phyloP scores from a whole-genome alignment of 2,888 invertebrate species.

The Zhuqinia jingwanae region DNA sequence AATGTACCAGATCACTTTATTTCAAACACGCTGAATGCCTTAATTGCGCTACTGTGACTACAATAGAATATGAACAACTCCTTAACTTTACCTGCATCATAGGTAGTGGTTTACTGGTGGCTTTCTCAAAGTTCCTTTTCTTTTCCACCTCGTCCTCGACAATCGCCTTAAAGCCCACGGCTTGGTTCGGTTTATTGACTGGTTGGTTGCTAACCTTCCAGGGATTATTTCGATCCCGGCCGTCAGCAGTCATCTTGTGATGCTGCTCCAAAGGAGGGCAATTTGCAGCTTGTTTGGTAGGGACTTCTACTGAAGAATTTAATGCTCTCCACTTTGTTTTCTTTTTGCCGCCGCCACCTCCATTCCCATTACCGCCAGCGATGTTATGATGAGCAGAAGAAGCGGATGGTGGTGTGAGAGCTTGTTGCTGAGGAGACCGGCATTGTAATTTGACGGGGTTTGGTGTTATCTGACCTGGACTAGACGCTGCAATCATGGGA shows the following conservation, averaged over 20 bases:
- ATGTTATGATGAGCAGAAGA: too few relatives aligned
- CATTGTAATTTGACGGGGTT: neutral
- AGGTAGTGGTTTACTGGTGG: constrained; percentile 87
- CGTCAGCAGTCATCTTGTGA: constrained; percentile 51
- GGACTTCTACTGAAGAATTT: constrained; percentile 24
- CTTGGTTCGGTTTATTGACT: constrained; percentile 14
- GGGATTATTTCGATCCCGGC: constrained; percentile 73
- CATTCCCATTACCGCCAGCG: too few relatives aligned
- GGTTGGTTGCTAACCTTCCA: constrained; percentile 70
- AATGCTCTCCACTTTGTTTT: constrained; percentile 77
- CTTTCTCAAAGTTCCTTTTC: constrained; percentile 87
- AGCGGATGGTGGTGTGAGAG: constrained; percentile 18
- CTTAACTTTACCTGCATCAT: constrained; percentile 91
- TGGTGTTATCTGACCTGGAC: neutral
- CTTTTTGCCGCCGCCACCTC: constrained; percentile 54
- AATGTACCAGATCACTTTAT: neutral
- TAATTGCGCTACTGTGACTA: too few relatives aligned
- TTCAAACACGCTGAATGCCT: too few relatives aligned
- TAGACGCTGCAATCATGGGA: neutral
- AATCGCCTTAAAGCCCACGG: constrained; percentile 83
- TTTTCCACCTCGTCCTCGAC: constrained; percentile 88
- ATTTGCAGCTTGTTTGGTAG: neutral
- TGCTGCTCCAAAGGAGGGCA: neutral
- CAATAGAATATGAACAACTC: too few relatives aligned
- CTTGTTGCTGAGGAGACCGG: constrained; percentile 1